A percentile compares a stretch with the other conserved stretches of the same genome.
phyloP scores from a whole-genome alignment of 2,888 invertebrate species.

The Allolobophora icterica region DNA sequence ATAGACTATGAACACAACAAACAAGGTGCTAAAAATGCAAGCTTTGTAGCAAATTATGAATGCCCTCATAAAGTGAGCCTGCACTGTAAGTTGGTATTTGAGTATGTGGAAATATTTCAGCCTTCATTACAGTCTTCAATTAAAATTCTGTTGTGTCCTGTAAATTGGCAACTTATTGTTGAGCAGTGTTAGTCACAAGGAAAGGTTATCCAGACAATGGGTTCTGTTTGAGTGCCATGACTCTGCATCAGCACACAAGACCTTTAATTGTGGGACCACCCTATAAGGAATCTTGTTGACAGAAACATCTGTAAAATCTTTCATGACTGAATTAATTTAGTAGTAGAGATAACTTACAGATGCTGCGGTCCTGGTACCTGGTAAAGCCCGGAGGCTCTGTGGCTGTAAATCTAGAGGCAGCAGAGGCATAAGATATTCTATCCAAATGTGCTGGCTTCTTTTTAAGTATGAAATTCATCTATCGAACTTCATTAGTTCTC shows the following conservation, averaged over 20 bases:
- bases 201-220: no score
- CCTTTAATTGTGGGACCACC: not conserved
- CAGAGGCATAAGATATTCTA: not conserved
- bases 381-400: not conserved
- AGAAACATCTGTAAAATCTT: not conserved
- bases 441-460: not conserved
- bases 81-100: not conserved
- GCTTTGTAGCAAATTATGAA: not conserved
- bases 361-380: not conserved
- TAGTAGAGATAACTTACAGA: not conserved
- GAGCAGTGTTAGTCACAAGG: not conserved
- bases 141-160: not conserved
- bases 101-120: not conserved
- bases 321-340: not conserved
- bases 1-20: not conserved
- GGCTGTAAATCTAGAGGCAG: not conserved
- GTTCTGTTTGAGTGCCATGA: no score
- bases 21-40: not conserved
- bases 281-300: not conserved
- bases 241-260: not conserved
- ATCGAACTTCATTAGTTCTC: not conserved
- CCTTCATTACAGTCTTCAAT: not conserved
- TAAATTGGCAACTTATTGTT: not conserved
- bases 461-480: not conserved
- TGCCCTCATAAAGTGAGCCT: not conserved